Evolutionary conservation across 2,113 vertebrate species (phyloP).

Genomic region (Tursiops truncatus): DNA sequence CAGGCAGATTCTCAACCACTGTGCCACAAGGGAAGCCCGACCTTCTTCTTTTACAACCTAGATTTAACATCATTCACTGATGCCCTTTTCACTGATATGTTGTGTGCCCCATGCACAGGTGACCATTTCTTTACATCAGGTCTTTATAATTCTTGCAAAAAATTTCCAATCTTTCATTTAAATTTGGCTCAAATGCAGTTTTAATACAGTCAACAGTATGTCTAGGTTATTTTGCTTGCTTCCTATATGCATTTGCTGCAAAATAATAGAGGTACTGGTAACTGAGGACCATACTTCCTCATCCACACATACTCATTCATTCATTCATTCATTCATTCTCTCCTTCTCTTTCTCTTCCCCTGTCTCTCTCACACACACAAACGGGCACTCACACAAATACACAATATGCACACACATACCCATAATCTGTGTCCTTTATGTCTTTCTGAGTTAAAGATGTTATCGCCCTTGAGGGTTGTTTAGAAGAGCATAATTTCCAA

Average conservation of each 20-base stretch:
- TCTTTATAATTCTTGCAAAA: background rate
- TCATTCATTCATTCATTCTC: background rate
- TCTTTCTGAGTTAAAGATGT: background rate
- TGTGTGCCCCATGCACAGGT: background rate
- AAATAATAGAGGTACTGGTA: background rate
- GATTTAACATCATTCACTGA: background rate
- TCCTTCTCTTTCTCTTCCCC: background rate
- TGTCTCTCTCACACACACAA: background rate
- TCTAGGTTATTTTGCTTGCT: background rate
- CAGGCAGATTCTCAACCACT: too few relatives aligned
- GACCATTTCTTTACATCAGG: background rate
- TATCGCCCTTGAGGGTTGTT: background rate
- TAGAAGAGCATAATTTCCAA: background rate
- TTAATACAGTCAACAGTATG: background rate
- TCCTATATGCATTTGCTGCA: background rate
- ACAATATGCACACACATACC: background rate
- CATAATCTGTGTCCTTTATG: background rate
- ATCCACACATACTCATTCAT: background rate
- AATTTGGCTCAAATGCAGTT: background rate
- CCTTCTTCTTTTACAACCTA: background rate
- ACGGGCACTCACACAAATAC: background rate
- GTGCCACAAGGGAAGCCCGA: too few relatives aligned
- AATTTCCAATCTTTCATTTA: background rate
- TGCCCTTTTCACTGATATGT: accelerated
- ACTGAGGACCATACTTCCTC: background rate